Evolutionary conservation across 30 jellyfish, hydroid and myxozoan genomes (phyloP).

Genomic region (Hydra vulgaris): DNA sequence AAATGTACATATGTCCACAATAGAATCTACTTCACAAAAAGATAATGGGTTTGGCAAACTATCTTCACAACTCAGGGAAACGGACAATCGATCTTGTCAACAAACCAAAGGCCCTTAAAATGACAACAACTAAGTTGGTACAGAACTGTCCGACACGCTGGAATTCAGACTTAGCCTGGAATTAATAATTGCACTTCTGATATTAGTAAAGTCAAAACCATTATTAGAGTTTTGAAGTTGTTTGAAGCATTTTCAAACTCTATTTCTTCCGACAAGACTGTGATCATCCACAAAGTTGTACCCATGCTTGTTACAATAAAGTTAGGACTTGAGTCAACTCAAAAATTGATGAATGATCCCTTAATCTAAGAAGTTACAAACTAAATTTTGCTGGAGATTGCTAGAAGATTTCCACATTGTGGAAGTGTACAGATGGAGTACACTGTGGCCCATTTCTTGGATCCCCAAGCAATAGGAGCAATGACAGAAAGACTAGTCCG

Average conservation of each 20-base stretch:
- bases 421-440: too few species aligned
- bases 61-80: not conserved
- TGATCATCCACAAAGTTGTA: not conserved
- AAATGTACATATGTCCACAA: not conserved
- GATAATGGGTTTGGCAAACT: not conserved
- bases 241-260: not conserved
- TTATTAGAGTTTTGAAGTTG: not conserved
- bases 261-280: not conserved
- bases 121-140: not conserved
- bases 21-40: not conserved
- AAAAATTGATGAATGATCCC: too few species aligned
- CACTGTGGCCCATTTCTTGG: too few species aligned
- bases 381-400: too few species aligned
- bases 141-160: not conserved
- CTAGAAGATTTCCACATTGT: too few species aligned
- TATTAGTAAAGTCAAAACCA: not conserved
- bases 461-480: too few species aligned
- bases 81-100: not conserved
- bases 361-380: too few species aligned
- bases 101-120: not conserved
- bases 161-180: not conserved
- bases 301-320: not conserved
- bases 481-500: too few species aligned
- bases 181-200: not conserved
- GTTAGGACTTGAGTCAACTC: not conserved